Percentiles rank a stretch among this genome's conserved stretches.
Conservation (phyloP, 2,888 invertebrate genomes). For the Crossocerus cetratus region DNA sequence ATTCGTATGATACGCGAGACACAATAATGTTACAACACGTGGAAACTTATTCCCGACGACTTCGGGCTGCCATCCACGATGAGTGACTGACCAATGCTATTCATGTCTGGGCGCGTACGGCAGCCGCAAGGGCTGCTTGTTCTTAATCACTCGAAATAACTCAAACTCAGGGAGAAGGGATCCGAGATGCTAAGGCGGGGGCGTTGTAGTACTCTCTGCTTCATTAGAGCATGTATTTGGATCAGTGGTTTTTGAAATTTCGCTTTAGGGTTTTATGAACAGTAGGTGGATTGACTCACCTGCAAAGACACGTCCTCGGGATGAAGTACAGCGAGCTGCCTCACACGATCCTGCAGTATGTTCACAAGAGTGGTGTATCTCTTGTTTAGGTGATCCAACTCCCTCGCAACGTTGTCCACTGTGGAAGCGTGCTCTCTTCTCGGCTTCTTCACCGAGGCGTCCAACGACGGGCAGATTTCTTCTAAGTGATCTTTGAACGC, state of each 20-base stretch:
- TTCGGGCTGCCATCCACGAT: background rate
- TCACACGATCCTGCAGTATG: conserved; percentile 83
- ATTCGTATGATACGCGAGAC: background rate
- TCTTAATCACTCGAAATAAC: conserved; percentile 3
- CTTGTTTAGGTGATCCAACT: conserved; percentile 89
- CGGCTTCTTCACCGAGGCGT: conserved; percentile 78
- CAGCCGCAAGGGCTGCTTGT: background rate
- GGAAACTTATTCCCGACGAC: background rate
- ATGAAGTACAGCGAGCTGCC: conserved; percentile 83
- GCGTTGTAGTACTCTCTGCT: background rate
- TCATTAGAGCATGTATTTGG: background rate
- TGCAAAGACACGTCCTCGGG: conserved; percentile 87
- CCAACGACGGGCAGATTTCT: conserved; percentile 89
- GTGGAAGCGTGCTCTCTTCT: conserved; percentile 77
- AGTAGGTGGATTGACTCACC: conserved; percentile 79
- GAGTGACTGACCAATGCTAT: background rate
- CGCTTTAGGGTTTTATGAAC: background rate
- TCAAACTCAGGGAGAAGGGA: background rate
- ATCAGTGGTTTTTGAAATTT: background rate
- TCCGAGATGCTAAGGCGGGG: background rate
- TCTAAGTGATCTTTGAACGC: conserved; percentile 91
- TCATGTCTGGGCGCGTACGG: background rate
- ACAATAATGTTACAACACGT: background rate
- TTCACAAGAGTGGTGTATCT: conserved; percentile 86
- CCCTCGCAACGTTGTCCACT: conserved; percentile 86